Evolutionary conservation across 1,140 invertebrate genomes (phyloP), one percentile per base, ranked within the genome.

Genomic region (Holcopasites calliopsidis): DNA sequence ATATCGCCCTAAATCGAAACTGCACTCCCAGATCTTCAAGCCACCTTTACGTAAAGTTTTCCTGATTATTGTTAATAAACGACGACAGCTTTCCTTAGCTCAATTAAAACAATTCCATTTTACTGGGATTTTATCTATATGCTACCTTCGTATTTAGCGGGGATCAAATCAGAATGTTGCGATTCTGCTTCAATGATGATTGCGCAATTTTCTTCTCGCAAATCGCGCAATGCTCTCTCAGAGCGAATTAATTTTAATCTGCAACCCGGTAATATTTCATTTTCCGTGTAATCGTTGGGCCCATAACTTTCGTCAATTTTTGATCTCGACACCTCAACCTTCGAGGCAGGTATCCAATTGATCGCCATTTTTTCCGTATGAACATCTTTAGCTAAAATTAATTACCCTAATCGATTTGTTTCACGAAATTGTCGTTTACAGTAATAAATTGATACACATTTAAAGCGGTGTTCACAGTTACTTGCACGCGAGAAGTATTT

Each of bases 1-100:
- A 88, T 95, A 96, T 65, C 94, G 88, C 35, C 94, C 85, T 55
- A 98, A 88, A 87, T 97, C 96, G 87, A 94, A 93, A 21, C 95
- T 97, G 82, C 96, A 97, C 91, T 98, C 97, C 97, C 97, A 98
- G 71, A 97, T 93, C 93, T 97, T 97, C 28, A 97, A 92, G 18
- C 97, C 97, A 81, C 97, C 96, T 97, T 77, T 10, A 73, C 68
- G 40, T 38, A 58, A 23, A 2, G n/a, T 58, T 60, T 75, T 1
- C 1, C 35, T 42, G 26, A 11, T 21, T 38, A 0, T 18, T 40
- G 8, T 21, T 49, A 1, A 44, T n/a, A 2, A 33, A 31, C 10
- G 1, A 3, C 7, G 42, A 23, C 11, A 10, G 55, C 44, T 0
- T 42, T 60, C 31, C 54, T 8, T 8, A 23, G 5, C 35, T 57